These are phyloP conservation scores for Labeo rohita DNA, from an alignment of 2,113 vertebrate genomes.

Conservation along the genomic window DNA sequence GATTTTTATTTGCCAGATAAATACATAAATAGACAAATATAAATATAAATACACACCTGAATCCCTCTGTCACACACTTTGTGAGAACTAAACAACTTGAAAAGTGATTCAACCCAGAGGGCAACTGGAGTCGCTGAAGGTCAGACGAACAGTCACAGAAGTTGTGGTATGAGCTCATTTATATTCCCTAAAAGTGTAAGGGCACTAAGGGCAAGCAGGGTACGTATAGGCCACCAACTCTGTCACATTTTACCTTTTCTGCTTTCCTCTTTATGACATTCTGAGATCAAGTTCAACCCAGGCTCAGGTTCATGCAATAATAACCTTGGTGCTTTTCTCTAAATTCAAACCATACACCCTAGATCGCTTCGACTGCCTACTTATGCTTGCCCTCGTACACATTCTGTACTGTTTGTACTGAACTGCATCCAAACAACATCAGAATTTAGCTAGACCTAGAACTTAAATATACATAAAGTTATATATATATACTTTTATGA, in stretches of 20 bases:
- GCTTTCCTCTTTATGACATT: constrained; percentile 1
- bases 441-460: neutral
- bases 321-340: neutral
- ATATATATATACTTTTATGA: neutral
- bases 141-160: neutral
- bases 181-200: constrained; percentile 32
- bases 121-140: neutral
- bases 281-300: neutral
- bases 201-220: neutral
- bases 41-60: neutral
- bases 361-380: neutral
- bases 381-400: neutral
- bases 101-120: neutral
- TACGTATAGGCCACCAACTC: neutral
- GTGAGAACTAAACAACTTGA: neutral
- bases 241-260: constrained; percentile 26
- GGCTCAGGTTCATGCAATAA: constrained; percentile 10
- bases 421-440: neutral
- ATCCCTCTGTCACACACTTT: neutral
- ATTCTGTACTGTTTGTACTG: neutral
- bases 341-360: neutral
- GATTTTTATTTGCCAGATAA: neutral
- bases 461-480: neutral
- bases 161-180: neutral
- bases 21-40: neutral